Evolutionary conservation across 1,140 invertebrate genomes (phyloP).

Genomic region (Drosophila obscura): DNA sequence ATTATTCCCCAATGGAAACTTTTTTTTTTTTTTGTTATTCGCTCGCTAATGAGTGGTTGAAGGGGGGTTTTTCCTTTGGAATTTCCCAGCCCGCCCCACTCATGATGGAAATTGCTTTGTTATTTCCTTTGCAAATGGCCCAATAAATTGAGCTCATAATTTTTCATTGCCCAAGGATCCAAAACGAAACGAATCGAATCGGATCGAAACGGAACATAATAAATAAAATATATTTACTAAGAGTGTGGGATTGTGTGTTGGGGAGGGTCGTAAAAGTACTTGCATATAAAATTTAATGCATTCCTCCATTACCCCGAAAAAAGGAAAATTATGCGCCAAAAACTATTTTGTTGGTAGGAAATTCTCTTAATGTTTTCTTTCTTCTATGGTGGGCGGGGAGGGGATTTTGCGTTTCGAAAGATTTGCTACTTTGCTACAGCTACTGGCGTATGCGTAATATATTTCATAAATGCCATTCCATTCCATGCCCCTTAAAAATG

Average conservation of each 20-base stretch:
- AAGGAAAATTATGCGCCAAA: constrained; percentile 69
- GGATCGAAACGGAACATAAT: constrained; percentile 55
- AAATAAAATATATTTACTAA: constrained; percentile 75
- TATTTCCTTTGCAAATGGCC: constrained; percentile 56
- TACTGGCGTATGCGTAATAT: constrained; percentile 68
- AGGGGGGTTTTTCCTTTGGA: not conserved
- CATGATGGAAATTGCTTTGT: constrained; percentile 53
- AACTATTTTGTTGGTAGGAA: constrained; percentile 63
- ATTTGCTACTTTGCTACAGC: too few relatives aligned
- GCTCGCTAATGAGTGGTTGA: constrained; percentile 4
- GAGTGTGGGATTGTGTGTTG: constrained; percentile 11
- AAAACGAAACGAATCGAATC: constrained; percentile 30
- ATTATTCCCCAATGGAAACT: constrained; percentile 71
- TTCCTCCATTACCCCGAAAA: constrained; percentile 12
- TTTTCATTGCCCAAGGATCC: constrained; percentile 54
- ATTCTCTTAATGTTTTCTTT: constrained; percentile 19
- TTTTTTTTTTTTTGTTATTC: constrained; percentile 33
- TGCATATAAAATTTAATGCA: constrained; percentile 79
- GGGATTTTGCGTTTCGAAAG: too few relatives aligned
- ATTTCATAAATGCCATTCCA: constrained; percentile 53
- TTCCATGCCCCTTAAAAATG: constrained; percentile 54
- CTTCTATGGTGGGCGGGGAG: too few relatives aligned
- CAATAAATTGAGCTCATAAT: constrained; percentile 74
- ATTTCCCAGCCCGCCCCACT: not conserved
- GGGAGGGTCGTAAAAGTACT: constrained; percentile 61